A percentile compares a stretch with the other conserved stretches of the same genome.
phyloP scores from a whole-genome alignment of 2,888 invertebrate genomes.

The Homarus gammarus region DNA sequence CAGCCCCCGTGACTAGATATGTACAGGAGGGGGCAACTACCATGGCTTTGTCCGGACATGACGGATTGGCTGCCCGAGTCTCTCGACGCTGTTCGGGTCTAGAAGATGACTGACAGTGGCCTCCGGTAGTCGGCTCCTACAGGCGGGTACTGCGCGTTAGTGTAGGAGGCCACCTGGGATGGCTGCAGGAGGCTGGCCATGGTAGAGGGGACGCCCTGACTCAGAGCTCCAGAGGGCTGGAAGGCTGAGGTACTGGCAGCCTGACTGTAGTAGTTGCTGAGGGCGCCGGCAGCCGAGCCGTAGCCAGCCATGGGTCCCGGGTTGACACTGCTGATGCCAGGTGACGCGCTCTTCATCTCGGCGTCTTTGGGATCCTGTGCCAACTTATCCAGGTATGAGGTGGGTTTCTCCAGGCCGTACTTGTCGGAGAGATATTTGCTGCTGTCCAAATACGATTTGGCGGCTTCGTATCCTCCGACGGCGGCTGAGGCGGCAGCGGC shows the following conservation, averaged over 20 bases:
- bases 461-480: conserved; percentile 70
- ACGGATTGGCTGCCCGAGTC: not conserved
- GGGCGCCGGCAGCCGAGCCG: conserved; percentile 66
- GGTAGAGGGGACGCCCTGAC: conserved; percentile 67
- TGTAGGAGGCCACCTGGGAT: conserved; percentile 68
- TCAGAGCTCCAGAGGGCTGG: conserved; percentile 70
- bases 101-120: conserved; percentile 74
- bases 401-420: conserved; percentile 64
- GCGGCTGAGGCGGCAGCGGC: conserved; percentile 57
- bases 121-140: conserved; percentile 71
- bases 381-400: conserved; percentile 67
- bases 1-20: conserved; percentile 33
- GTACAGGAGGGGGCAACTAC: conserved; percentile 22
- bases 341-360: conserved; percentile 75
- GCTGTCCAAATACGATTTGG: conserved; percentile 70
- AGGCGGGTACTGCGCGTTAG: conserved; percentile 71
- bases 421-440: conserved; percentile 68
- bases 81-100: not conserved
- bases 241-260: conserved; percentile 72
- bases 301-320: conserved; percentile 60
- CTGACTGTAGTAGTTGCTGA: conserved; percentile 71
- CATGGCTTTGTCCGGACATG: not conserved
- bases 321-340: conserved; percentile 29
- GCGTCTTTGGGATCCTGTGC: conserved; percentile 71
- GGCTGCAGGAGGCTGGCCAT: conserved; percentile 72